Conservation (phyloP, 2,113 vertebrate species). For the Phoxinus phoxinus region DNA sequence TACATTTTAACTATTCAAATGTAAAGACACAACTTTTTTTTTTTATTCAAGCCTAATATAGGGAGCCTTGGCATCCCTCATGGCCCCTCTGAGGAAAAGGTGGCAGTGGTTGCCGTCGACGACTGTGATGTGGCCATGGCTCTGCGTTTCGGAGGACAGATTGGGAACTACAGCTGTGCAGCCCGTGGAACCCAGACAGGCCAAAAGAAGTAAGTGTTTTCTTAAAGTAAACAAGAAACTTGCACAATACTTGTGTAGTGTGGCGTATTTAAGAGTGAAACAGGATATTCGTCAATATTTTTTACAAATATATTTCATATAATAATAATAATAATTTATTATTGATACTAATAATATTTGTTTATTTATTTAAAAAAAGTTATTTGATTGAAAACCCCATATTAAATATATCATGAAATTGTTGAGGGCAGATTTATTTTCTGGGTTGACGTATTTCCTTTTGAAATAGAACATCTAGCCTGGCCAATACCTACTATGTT, state of each 20-base stretch:
- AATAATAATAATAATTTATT: not conserved
- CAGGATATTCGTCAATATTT: not conserved
- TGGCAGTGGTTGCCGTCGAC: constrained; percentile 84
- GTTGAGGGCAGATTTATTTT: not conserved
- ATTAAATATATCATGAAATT: not conserved
- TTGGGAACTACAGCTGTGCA: constrained; percentile 88
- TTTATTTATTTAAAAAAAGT: not conserved
- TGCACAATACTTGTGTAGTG: not conserved
- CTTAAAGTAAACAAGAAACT: not conserved
- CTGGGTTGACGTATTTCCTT: not conserved
- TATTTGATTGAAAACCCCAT: too few species aligned
- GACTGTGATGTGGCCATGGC: constrained; percentile 85
- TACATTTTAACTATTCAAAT: not conserved
- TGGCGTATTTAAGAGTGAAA: not conserved
- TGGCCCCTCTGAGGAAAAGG: constrained; percentile 87
- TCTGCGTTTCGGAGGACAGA: constrained; percentile 78
- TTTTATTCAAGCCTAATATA: constrained; percentile 83
- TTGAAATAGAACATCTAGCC: not conserved
- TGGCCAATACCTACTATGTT: not conserved
- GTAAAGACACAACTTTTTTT: not conserved
- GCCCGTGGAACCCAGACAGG: constrained; percentile 87
- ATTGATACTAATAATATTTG: not conserved
- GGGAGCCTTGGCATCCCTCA: constrained; percentile 84
- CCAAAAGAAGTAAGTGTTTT: constrained; percentile 83
- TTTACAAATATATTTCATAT: not conserved